phyloP scores from a whole-genome alignment of 2,797 vertebrate genomes.

The Sphenodon punctatus region DNA sequence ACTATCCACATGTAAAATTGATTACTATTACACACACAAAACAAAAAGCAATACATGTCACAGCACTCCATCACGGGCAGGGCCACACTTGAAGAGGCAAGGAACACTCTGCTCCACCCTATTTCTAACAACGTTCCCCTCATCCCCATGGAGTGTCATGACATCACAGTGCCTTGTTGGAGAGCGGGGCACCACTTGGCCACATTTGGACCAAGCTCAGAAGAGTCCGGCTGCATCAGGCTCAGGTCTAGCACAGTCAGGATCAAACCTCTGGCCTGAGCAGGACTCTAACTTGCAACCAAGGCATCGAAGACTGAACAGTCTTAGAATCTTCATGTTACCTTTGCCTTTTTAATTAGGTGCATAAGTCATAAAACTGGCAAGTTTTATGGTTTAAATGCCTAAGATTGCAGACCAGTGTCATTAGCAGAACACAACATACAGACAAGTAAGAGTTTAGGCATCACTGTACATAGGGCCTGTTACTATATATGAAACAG shows the following conservation, averaged over 20 bases:
- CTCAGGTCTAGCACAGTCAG: too few relatives aligned
- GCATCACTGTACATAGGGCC: neutral
- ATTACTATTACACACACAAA: neutral
- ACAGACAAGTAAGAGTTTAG: accelerated
- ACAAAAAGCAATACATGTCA: neutral
- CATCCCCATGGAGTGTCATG: too few relatives aligned
- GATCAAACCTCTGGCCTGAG: too few relatives aligned
- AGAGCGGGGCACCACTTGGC: too few relatives aligned
- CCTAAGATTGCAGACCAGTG: neutral
- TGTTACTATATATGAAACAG: neutral
- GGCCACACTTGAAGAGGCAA: too few relatives aligned
- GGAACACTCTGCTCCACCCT: too few relatives aligned
- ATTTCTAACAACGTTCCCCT: too few relatives aligned
- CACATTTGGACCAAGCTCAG: too few relatives aligned
- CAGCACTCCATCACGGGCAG: too few relatives aligned
- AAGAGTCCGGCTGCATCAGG: too few relatives aligned
- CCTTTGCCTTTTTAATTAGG: neutral
- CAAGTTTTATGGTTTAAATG: neutral
- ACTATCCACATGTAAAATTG: neutral
- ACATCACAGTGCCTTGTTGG: too few relatives aligned
- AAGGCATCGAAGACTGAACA: neutral
- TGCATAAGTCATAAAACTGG: neutral
- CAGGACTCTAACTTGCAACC: too few relatives aligned
- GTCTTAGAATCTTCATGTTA: neutral
- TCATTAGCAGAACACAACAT: neutral